These are phyloP conservation scores for Eupithecia pulchellata DNA, from an alignment of 2,888 invertebrate species.

Conservation along the genomic window DNA sequence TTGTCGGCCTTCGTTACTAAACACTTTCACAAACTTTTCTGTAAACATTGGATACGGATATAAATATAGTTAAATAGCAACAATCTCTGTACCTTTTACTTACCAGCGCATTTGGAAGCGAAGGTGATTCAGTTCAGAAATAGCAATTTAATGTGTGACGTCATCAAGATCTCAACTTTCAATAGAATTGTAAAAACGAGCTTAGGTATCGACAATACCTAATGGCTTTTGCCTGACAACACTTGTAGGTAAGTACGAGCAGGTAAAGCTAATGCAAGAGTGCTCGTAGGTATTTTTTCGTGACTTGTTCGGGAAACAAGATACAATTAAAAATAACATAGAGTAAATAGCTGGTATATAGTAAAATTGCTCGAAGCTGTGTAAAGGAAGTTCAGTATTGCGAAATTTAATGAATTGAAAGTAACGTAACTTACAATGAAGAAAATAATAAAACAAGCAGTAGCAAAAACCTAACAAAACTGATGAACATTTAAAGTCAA, in stretches of 20 bases:
- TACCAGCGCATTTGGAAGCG: constrained; percentile 57
- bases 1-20: constrained; percentile 64
- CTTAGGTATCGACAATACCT: constrained; percentile 4
- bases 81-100: constrained; percentile 71
- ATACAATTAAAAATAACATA: constrained; percentile 14
- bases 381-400: neutral
- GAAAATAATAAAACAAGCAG: neutral
- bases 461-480: neutral
- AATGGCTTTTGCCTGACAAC: constrained; percentile 13
- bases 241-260: constrained; percentile 2
- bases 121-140: constrained; percentile 65
- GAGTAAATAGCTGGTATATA: neutral
- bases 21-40: constrained; percentile 74
- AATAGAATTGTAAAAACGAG: constrained; percentile 22
- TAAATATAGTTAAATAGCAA: constrained; percentile 51
- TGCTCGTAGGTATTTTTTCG: constrained; percentile 2
- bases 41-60: constrained; percentile 74
- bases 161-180: constrained; percentile 39
- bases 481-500: neutral
- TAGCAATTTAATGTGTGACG: constrained; percentile 38
- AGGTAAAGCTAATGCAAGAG: neutral
- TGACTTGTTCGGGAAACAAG: constrained; percentile 11
- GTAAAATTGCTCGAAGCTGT: neutral
- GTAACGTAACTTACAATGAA: neutral
- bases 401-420: neutral